Evolutionary conservation across 2,113 vertebrate species (phyloP).

Genomic region (Lynx canadensis): DNA sequence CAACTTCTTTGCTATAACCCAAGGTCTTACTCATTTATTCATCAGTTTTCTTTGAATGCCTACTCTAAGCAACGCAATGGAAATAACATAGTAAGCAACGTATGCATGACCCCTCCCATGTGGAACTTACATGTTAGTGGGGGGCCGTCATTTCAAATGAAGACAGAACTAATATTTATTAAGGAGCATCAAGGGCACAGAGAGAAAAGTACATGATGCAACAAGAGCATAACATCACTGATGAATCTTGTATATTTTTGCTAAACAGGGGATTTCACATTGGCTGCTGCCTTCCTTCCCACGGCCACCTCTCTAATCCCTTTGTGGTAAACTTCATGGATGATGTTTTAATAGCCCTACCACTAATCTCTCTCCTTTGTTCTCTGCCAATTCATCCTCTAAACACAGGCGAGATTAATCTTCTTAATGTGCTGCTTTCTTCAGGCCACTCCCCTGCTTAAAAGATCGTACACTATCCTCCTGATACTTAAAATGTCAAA

Average conservation of each 20-base stretch:
- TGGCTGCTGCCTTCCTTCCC: not conserved
- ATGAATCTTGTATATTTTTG: not conserved
- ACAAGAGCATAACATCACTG: not conserved
- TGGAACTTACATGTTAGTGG: not conserved
- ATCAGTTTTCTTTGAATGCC: not conserved
- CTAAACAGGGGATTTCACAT: not conserved
- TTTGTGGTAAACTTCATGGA: not conserved
- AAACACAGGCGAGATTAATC: constrained; percentile 33
- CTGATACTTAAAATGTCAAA: not conserved
- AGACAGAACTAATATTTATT: not conserved
- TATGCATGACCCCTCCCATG: not conserved
- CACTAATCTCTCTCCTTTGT: constrained; percentile 18
- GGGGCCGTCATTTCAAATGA: not conserved
- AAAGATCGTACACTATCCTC: not conserved
- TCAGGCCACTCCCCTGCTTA: not conserved
- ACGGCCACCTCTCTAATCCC: not conserved
- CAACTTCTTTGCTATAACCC: not conserved
- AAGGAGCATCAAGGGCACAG: not conserved
- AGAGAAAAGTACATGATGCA: not conserved
- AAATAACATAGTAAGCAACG: not conserved
- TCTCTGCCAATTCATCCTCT: not conserved
- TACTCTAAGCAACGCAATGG: no score
- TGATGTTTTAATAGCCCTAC: constrained; percentile 23
- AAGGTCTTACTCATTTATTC: not conserved
- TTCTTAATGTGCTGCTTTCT: not conserved